A percentile compares a stretch with the other conserved stretches of the same genome.
phyloP scores from a whole-genome alignment of 1,140 invertebrate species.

The Drosophila sp. region DNA sequence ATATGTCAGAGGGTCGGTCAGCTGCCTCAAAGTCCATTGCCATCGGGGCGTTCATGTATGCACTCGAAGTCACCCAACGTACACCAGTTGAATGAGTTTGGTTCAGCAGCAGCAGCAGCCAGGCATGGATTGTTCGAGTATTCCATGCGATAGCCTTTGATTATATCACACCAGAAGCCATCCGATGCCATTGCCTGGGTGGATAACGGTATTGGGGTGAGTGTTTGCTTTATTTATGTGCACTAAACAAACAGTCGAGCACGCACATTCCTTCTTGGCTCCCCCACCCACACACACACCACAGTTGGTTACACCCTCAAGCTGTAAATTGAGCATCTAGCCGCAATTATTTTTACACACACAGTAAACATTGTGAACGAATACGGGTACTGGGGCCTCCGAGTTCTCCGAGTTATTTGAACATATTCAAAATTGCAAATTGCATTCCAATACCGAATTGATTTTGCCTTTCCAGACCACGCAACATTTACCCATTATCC shows the following conservation, averaged over 20 bases:
- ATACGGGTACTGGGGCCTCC: no score
- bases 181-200: conserved; percentile 24
- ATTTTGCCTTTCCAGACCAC: not conserved
- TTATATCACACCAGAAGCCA: conserved; percentile 52
- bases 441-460: conserved; percentile 20
- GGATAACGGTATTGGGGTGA: conserved; percentile 16
- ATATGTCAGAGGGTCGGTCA: conserved; percentile 30
- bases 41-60: conserved; percentile 42
- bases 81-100: conserved; percentile 64
- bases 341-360: conserved; percentile 63
- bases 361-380: not conserved
- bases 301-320: conserved; percentile 1
- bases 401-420: conserved; percentile 24
- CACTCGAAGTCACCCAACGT: conserved; percentile 21
- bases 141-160: conserved; percentile 68
- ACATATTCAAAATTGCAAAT: conserved; percentile 38
- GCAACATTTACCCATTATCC: not conserved
- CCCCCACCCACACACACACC: not conserved
- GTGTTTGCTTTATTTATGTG: conserved; percentile 68
- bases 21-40: conserved; percentile 6
- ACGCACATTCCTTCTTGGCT: conserved; percentile 37
- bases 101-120: conserved; percentile 16
- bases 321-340: conserved; percentile 43
- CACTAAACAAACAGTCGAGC: conserved; percentile 59
- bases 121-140: conserved; percentile 31